A percentile compares a stretch with the other conserved stretches of the same genome.
phyloP scores from a whole-genome alignment of 1,140 invertebrate genomes.

The Ericerus pela region DNA sequence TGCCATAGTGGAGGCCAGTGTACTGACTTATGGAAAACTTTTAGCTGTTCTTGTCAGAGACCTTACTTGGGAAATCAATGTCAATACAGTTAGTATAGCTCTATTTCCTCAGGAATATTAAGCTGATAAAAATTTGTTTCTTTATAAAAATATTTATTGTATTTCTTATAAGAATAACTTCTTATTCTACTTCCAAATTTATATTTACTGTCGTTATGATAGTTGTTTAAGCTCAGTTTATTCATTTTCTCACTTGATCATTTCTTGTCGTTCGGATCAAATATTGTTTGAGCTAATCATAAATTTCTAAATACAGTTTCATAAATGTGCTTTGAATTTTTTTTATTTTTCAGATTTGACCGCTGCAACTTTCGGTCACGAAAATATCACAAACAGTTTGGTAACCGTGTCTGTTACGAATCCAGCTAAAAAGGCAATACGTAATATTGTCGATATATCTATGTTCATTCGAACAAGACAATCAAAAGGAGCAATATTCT shows the following conservation, averaged over 20 bases:
- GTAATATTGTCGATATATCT: constrained; percentile 69
- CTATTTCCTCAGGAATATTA: background rate
- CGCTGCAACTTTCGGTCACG: constrained; percentile 79
- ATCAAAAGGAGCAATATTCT: constrained; percentile 69
- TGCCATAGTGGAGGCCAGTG: constrained; percentile 74
- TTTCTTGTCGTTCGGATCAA: too few relatives aligned
- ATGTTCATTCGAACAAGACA: constrained; percentile 83
- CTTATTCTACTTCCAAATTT: constrained; percentile 15
- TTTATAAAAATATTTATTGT: too few relatives aligned
- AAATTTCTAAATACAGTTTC: background rate
- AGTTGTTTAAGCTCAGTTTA: too few relatives aligned
- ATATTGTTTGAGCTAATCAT: background rate
- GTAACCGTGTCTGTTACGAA: constrained; percentile 54
- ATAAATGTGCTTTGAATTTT: background rate
- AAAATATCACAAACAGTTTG: constrained; percentile 54
- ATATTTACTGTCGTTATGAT: too few relatives aligned
- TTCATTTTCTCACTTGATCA: too few relatives aligned
- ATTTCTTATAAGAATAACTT: background rate
- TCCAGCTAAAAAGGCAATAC: constrained; percentile 47
- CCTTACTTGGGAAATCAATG: constrained; percentile 76
- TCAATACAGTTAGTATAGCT: constrained; percentile 53
- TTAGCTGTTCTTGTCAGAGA: constrained; percentile 66
- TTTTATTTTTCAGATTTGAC: constrained; percentile 46
- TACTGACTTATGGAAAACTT: constrained; percentile 76
- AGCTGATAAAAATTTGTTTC: too few relatives aligned